Percentiles rank a stretch among this genome's conserved stretches.
phyloP scores from a whole-genome alignment of 1,140 invertebrate genomes.

The Ctenoplectra terminalis region DNA sequence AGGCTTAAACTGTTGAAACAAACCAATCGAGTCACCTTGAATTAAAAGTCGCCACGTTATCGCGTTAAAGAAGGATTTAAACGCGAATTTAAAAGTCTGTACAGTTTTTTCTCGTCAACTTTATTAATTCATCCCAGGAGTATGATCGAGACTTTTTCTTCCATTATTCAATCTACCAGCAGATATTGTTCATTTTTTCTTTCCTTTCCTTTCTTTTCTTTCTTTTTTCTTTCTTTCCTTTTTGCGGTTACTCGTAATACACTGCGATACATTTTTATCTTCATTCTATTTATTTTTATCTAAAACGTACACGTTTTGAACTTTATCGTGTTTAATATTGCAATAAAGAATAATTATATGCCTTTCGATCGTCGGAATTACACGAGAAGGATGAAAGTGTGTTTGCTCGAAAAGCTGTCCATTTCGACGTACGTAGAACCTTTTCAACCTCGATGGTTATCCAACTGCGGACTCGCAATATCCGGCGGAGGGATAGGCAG shows the following conservation, averaged over 20 bases:
- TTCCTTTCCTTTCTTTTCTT: too few relatives aligned
- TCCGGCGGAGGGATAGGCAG: slow-evolving; percentile 20
- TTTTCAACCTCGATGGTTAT: slow-evolving; percentile 33
- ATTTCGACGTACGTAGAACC: slow-evolving; percentile 12
- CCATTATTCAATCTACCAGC: too few relatives aligned
- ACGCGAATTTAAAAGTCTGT: background rate
- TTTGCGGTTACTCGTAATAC: too few relatives aligned
- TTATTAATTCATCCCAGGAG: slow-evolving; percentile 1
- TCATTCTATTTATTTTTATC: too few relatives aligned
- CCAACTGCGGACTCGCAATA: slow-evolving; percentile 31
- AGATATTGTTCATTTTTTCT: too few relatives aligned
- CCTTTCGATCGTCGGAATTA: too few relatives aligned
- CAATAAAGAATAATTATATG: slow-evolving; percentile 20
- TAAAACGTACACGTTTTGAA: too few relatives aligned
- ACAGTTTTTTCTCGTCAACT: background rate
- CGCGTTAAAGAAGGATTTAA: background rate
- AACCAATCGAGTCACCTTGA: slow-evolving; percentile 1
- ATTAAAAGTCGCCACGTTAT: slow-evolving; percentile 6
- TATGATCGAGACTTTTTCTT: too few relatives aligned
- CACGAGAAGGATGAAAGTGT: background rate
- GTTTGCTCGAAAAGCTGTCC: slow-evolving; percentile 5
- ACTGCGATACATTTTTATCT: too few relatives aligned
- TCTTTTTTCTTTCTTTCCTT: background rate
- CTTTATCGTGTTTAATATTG: too few relatives aligned
- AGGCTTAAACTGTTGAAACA: background rate